Conservation (phyloP, 2,113 vertebrate genomes). For the Lampris incognitus region DNA sequence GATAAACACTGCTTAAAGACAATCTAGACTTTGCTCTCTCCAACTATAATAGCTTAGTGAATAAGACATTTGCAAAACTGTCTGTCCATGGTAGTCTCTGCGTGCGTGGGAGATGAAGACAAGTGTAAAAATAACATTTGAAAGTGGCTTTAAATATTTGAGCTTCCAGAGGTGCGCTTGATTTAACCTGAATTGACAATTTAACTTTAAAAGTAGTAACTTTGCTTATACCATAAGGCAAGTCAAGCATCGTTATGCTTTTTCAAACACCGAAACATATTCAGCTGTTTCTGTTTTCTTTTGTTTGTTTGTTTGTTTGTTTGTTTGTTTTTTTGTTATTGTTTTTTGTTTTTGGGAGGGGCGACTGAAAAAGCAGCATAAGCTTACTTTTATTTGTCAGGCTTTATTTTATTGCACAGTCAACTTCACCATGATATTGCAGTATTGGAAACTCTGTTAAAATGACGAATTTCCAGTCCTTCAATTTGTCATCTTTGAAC, state of each 20-base stretch:
- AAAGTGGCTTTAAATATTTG: slow-evolving; percentile 54
- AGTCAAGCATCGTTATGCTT: neutral
- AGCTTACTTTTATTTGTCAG: neutral
- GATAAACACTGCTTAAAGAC: slow-evolving; percentile 36
- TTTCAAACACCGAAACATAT: slow-evolving; percentile 23
- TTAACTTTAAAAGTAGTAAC: slow-evolving; percentile 32
- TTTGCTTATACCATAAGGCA: slow-evolving; percentile 19
- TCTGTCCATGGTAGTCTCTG: slow-evolving; percentile 44
- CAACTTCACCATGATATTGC: slow-evolving; percentile 12
- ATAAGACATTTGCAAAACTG: slow-evolving; percentile 41
- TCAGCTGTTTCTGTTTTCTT: neutral
- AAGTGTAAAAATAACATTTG: slow-evolving; percentile 68
- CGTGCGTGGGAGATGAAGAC: slow-evolving; percentile 28
- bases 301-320: neutral
- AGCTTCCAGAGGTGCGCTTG: slow-evolving; percentile 28
- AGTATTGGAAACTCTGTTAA: no score
- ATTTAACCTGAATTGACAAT: slow-evolving; percentile 53
- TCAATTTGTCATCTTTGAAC: no score
- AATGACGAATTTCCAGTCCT: no score
- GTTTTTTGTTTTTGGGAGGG: no score
- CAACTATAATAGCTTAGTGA: slow-evolving; percentile 55
- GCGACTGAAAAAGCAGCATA: neutral
- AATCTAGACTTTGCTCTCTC: slow-evolving; percentile 32
- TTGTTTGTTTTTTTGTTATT: no score
- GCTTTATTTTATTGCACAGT: slow-evolving; percentile 7